Evolutionary conservation across 1,140 invertebrate species (phyloP), one percentile per base, ranked within the genome.

Genomic region (Orius insidiosus): DNA sequence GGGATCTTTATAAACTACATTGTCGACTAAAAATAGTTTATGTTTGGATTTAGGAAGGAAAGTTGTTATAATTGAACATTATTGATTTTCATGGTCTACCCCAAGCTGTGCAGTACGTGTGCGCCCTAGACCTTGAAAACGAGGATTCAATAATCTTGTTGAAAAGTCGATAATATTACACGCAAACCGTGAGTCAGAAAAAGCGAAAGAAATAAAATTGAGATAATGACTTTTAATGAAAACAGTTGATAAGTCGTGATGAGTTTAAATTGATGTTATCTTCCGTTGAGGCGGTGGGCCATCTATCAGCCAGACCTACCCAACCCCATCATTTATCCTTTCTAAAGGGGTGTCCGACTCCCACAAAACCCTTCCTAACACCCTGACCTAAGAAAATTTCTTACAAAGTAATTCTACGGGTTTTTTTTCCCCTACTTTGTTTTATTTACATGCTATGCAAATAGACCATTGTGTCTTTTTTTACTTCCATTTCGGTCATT

Each of bases 51-150:
- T 24, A 7, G 24, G n/a, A n/a, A 24, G 3, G 7, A 24, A 24
- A 24, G 3, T 24, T 24, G 24, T 7, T 24, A 24, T 24, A 24
- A 24, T 24, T 24, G 24, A 24, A 24, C 24, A 24, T 24, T 24
- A 24, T 24, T 24, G 24, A 24, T 47, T 47, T 47, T 34, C 46
- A 36, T 47, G 46, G 46, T 47, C 46, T 47, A 47, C 46, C 46
- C 46, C 46, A 47, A 47, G 43, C 15, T 15, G 34, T 47, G 46
- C 46, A 30, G 35, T 3, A 32, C 16, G 44, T 43, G 18, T 43
- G 41, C 41, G 41, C 41, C 41, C 41, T 43, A 43, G 41, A 43
- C 41, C 41, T 43, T 43, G 41, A 43, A 43, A 43, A 43, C 19
- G 41, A 18, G 41, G 16, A 43, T 43, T 43, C 41, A 43, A 43